These are phyloP conservation scores for Rhyacichthys aspro DNA, from an alignment of 2,797 vertebrate species.

Conservation along the genomic window DNA sequence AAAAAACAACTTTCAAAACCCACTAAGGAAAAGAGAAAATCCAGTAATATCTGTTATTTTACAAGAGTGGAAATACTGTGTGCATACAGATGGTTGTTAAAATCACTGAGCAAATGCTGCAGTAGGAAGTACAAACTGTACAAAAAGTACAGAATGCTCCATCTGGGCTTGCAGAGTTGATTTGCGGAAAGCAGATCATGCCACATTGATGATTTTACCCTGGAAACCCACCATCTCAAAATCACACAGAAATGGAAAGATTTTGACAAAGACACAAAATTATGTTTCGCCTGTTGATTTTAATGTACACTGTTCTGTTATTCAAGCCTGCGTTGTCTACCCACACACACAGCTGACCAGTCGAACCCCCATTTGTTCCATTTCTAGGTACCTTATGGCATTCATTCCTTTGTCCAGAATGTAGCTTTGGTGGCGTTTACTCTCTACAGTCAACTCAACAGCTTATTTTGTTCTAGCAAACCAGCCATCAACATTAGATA, in stretches of 20 bases:
- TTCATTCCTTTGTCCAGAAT: slow-evolving; percentile 28
- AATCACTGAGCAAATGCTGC: slow-evolving; percentile 10
- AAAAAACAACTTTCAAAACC: background rate
- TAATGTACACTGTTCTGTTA: slow-evolving; percentile 34
- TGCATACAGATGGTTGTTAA: background rate
- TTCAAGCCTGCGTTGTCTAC: slow-evolving; percentile 32
- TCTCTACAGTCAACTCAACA: slow-evolving; percentile 18
- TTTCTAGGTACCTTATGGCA: slow-evolving; percentile 19
- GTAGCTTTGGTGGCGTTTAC: slow-evolving; percentile 6
- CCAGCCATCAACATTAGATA: background rate
- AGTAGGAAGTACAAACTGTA: background rate
- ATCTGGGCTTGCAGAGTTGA: slow-evolving; percentile 3
- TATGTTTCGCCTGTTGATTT: slow-evolving; percentile 39
- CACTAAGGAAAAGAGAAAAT: no score
- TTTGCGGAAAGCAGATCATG: slow-evolving; percentile 11
- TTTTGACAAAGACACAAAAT: slow-evolving; percentile 22
- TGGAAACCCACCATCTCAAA: slow-evolving; percentile 9
- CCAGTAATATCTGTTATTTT: no score
- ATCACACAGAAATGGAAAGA: slow-evolving; percentile 12
- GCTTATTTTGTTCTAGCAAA: background rate
- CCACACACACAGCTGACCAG: slow-evolving; percentile 37
- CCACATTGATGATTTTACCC: slow-evolving; percentile 10
- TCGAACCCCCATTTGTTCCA: slow-evolving; percentile 7
- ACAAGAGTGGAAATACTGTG: background rate
- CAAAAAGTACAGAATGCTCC: slow-evolving; percentile 2